Base-by-base conservation (phyloP, 2,113 vertebrate genomes). In the Corythornis cristatus region DNA sequence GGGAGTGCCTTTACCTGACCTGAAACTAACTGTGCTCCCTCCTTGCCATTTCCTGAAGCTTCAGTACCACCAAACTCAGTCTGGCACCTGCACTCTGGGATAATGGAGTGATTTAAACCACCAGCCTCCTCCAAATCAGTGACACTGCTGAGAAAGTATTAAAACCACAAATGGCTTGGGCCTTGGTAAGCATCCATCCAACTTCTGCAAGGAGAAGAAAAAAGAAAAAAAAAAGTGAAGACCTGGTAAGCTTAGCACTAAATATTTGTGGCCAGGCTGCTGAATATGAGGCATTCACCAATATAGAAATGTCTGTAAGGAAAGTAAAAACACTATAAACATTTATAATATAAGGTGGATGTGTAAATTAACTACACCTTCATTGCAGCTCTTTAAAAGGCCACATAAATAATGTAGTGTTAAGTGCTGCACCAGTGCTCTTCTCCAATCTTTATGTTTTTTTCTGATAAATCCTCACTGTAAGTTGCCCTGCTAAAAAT, bases 401-500 rank as follows among this genome's bases (percentile, higher is more conserved):
- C 19, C 4, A 12, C 10, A 42, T 33, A 90, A 80, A 89, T 95
- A 28, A 88, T 45, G 64, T 45, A 29, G 15, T 42, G 35, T 73
- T 88, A 88, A 92, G 48, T 82, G 35, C 48, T 72, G n/a, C 70
- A 65, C 28, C 65, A 58, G 12, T 9, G 4, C 11, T 53, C 35
- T 83, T 58, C 60, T 74, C 57, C 57, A 53, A 75, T 53, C 53
- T 60, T 90, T 53, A 75, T 1, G 2, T 9, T 9, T 72, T 84
- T 91, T 94, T 84, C 77, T 94, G 65, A 93, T 68, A 93, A 90
- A 84, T 75, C 23, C 22, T 88, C 53, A 33, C 31, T 72, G 12
- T 71, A 75, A 72, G 61, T 33, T 75, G 22, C 20, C 26, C 45
- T 61, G 60, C 70, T 94, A 61, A 86, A 88, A 88, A 53, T 7